Evolutionary conservation across 1,140 invertebrate genomes (phyloP), one percentile per base, ranked within the genome.

Genomic region (Heliothis subflexa): DNA sequence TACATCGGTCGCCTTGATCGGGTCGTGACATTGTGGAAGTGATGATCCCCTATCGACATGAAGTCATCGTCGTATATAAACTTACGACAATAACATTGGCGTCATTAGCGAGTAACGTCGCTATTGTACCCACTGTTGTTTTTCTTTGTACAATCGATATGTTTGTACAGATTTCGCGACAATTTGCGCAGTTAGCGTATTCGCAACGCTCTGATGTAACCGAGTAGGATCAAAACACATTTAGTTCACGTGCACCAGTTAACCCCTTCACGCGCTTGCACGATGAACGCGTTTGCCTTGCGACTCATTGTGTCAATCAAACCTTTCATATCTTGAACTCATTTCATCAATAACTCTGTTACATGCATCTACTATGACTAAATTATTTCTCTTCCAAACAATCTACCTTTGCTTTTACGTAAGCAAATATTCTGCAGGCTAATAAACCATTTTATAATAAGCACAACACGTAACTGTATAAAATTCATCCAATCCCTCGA

Each of bases 91-190:
- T 88, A 85, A 81, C 79, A 61, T 77, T 73, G 40, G 77, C 85
- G 84, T 88, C 90, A 88, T 84, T 85, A 88, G 75, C 79, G 79
- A 68, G 33, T 40, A 9, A 5, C 33, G 33, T 40, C 78, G 77
- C 81, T 82, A 87, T 86, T 86, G 83, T 86, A 90, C 86, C 85
- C 85, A 82, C 66, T 84, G 66, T 85, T 89, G 85, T 90, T 89
- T 86, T 88, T 89, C 83, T 84, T 80, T 80, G 78, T 79, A 83
- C 82, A 75, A 86, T 81, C 81, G 72, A 86, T 84, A 76, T 92
- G 84, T 92, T 94, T 93, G 85, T 87, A 89, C 90, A 93, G 89
- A 88, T 89, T 92, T 90, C 80, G 61, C 76, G 78, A 88, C 85
- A 86, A 88, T 89, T 87, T 93, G 88, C 92, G 91, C 91, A 92